phyloP scores from a whole-genome alignment of 2,797 vertebrate genomes.

The Malacoraja senta region DNA sequence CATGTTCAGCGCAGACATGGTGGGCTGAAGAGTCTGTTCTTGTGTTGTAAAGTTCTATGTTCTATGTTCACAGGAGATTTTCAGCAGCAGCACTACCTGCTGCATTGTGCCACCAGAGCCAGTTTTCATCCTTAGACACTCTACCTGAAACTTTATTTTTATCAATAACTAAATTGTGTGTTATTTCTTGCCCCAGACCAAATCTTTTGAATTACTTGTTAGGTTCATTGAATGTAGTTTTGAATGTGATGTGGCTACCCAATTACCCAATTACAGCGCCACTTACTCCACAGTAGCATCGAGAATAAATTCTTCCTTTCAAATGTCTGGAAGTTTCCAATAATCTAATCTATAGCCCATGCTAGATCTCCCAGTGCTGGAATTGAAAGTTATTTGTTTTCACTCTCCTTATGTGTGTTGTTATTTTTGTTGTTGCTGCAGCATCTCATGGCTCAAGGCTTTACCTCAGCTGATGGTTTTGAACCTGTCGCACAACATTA shows the following conservation, averaged over 20 bases:
- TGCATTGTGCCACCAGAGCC: no score
- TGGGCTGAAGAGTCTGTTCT: no score
- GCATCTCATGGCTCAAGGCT: background rate
- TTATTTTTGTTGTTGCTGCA: background rate
- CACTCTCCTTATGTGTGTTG: background rate
- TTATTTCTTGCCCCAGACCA: background rate
- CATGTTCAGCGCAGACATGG: no score
- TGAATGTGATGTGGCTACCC: background rate
- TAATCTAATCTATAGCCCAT: background rate
- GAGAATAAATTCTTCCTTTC: background rate
- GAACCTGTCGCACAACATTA: conserved; percentile 38
- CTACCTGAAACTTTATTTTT: background rate
- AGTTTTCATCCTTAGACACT: background rate
- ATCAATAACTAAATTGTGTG: background rate
- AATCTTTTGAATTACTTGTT: background rate
- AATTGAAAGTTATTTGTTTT: background rate
- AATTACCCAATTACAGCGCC: background rate
- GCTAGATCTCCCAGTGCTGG: no score
- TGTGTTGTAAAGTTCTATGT: no score
- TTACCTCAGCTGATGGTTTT: conserved; percentile 4
- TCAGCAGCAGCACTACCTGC: no score
- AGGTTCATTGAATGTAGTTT: background rate
- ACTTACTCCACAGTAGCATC: background rate
- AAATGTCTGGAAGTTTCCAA: background rate
- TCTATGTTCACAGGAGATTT: no score